Base-by-base conservation (phyloP, 2,113 vertebrate genomes). In the Siniperca chuatsi region DNA sequence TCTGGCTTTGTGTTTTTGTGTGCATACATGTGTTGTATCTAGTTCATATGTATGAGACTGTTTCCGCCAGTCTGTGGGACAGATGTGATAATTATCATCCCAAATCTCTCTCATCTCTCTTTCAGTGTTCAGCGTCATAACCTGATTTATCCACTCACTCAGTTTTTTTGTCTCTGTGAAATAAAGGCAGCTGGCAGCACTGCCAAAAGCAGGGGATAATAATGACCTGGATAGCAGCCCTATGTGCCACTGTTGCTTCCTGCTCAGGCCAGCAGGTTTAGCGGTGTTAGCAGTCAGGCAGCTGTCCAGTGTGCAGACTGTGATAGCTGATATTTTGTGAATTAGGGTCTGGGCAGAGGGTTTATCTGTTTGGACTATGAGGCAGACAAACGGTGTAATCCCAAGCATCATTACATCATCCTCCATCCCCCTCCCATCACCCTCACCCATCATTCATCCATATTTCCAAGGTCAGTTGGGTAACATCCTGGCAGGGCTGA, bases 401-500 rank as follows among this genome's bases (percentile, higher is more conserved):
- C 85, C 44, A 42, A 50, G 55, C 64, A 35, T 44, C 60, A 67
- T 92, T 92, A 85, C 88, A 85, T 94, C 90, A 81, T 57, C 42
- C 78, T 71, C 75, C 35, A 23, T 72, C 18, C 50, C 12, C n/a
- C 44, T 25, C 64, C 21, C 62, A 20, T 55, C 42, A 11, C 50
- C 11, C 44, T 55, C 64, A 1, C 13, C 57, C 57, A 4, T 70
- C 44, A 37, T 48, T 83, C 75, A 68, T 62, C 58, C 85, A 75
- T 75, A 85, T 79, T 88, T 83, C 78, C 82, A 85, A 90, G 89
- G 89, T 91, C 81, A 71, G 81, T 78, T 91, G 60, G 78, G 77
- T 85, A 89, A 88, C 70, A 73, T 87, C 81, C 77, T 60, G 77
- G 33, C 84, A 35, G 52, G 23, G 42, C 35, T 54, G 82, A 73